Conservation (phyloP, 1,140 invertebrate genomes). For the Leucophenga varia region DNA sequence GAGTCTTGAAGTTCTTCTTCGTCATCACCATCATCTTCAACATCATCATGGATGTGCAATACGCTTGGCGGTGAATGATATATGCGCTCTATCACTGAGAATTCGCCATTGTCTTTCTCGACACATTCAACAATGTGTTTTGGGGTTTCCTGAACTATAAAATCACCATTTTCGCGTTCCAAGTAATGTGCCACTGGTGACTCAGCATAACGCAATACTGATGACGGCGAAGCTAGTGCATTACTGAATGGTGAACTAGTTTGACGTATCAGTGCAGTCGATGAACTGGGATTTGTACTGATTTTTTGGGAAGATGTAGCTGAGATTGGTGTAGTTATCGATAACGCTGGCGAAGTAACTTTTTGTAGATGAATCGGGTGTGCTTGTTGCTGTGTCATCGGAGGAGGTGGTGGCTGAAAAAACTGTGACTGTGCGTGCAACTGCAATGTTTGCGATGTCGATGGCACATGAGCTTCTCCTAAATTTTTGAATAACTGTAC, state of each 20-base stretch:
- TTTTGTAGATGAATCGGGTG: too few species aligned
- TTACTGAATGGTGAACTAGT: constrained; percentile 27
- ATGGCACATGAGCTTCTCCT: too few species aligned
- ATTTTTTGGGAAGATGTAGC: constrained; percentile 2
- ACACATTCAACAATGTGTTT: constrained; percentile 54
- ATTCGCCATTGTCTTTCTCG: constrained; percentile 50
- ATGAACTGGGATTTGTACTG: too few species aligned
- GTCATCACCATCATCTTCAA: constrained; percentile 42
- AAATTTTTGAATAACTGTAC: background rate
- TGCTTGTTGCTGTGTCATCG: too few species aligned
- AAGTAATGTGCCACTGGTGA: constrained; percentile 51
- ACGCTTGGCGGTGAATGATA: constrained; percentile 54
- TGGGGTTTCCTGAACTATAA: constrained; percentile 54
- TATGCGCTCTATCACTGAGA: constrained; percentile 53
- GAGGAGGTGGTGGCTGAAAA: too few species aligned
- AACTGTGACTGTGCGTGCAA: too few species aligned
- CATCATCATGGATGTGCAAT: constrained; percentile 48
- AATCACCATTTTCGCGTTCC: constrained; percentile 51
- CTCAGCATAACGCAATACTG: constrained; percentile 46
- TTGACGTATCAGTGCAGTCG: too few species aligned
- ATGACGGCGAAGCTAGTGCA: constrained; percentile 34
- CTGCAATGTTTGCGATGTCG: too few species aligned
- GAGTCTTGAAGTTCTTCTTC: constrained; percentile 15
- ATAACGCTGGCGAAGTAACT: constrained; percentile 11
- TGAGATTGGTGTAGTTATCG: background rate